These are phyloP conservation scores for Leptopilina clavipes DNA, from an alignment of 1,140 invertebrate species.

Conservation along the genomic window DNA sequence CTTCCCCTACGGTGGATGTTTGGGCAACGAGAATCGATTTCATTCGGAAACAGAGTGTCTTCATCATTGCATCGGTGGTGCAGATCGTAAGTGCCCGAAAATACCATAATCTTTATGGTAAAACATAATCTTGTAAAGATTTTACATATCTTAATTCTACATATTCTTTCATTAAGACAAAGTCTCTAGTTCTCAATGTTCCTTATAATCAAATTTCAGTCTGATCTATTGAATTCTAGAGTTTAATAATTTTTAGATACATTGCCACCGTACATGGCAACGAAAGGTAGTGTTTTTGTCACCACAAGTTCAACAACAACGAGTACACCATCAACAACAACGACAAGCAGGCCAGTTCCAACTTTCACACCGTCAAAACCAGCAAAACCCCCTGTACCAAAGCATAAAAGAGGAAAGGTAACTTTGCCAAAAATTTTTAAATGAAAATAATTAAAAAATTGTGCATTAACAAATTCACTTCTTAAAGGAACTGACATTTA, in stretches of 20 bases:
- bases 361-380: conserved; percentile 70
- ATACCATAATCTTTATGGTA: too few relatives aligned
- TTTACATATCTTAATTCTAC: too few relatives aligned
- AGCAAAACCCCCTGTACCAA: conserved; percentile 79
- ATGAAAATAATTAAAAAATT: neutral
- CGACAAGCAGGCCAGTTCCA: conserved; percentile 66
- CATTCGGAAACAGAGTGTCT: conserved; percentile 83
- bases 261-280: conserved; percentile 72
- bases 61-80: conserved; percentile 78
- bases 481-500: conserved; percentile 83
- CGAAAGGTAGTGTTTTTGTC: conserved; percentile 70
- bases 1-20: conserved; percentile 87
- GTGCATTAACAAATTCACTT: too few relatives aligned
- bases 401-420: conserved; percentile 80
- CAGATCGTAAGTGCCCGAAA: conserved; percentile 70
- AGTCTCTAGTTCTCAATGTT: too few relatives aligned
- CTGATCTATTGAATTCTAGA: too few relatives aligned
- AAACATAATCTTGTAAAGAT: too few relatives aligned
- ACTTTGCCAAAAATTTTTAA: conserved; percentile 9
- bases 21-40: conserved; percentile 87
- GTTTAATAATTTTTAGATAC: conserved; percentile 68
- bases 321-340: conserved; percentile 69
- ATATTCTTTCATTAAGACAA: too few relatives aligned
- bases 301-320: conserved; percentile 71
- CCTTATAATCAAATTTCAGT: too few relatives aligned